These are phyloP conservation scores for Metallyticus violacea DNA, from an alignment of 2,888 invertebrate species.

Conservation along the genomic window DNA sequence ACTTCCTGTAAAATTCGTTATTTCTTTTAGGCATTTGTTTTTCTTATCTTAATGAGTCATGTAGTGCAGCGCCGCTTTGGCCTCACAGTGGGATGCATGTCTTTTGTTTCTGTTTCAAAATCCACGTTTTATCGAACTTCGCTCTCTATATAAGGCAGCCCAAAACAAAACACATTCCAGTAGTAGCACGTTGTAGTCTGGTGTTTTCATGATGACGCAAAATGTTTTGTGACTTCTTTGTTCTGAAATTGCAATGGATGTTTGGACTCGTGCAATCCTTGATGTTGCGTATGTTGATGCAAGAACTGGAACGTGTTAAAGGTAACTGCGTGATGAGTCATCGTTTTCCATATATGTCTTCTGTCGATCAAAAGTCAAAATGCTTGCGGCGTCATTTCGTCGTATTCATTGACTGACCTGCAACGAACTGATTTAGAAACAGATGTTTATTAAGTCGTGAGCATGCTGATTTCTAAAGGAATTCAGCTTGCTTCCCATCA, in stretches of 20 bases:
- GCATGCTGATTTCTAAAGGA: too few species aligned
- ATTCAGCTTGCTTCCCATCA: too few species aligned
- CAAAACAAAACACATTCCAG: neutral
- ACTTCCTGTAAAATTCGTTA: too few species aligned
- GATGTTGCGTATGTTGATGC: neutral
- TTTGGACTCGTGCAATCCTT: neutral
- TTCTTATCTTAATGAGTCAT: neutral
- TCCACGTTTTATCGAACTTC: neutral
- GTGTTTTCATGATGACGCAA: neutral
- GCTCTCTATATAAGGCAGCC: neutral
- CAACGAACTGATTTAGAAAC: neutral
- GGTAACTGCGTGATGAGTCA: neutral
- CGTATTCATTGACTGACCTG: neutral
- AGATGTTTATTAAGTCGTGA: too few species aligned
- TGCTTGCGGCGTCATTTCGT: neutral
- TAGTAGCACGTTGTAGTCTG: neutral
- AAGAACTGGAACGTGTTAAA: neutral
- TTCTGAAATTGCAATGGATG: neutral
- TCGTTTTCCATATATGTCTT: neutral
- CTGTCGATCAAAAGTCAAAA: too few species aligned
- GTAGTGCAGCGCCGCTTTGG: neutral
- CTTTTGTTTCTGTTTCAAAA: neutral
- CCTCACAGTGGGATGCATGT: neutral
- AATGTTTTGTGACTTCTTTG: neutral
- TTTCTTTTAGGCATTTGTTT: neutral